A percentile compares a stretch with the other conserved stretches of the same genome.
These are phyloP conservation scores for Miichthys miiuy DNA, from an alignment of 2,797 vertebrate species.

Conservation along the genomic window DNA sequence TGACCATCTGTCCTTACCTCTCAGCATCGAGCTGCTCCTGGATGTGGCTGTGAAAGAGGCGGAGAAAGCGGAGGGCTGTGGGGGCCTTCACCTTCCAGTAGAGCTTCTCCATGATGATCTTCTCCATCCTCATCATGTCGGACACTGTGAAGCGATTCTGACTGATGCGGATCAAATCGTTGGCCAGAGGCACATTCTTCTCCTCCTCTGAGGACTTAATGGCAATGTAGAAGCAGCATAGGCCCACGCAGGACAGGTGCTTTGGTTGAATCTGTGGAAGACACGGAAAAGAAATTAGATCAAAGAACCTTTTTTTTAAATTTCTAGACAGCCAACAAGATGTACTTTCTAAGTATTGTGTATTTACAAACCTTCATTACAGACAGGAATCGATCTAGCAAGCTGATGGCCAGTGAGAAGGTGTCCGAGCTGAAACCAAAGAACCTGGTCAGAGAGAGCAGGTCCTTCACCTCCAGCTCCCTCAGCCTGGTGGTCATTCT, in stretches of 20 bases:
- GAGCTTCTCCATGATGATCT: constrained; percentile 95
- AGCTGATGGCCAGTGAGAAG: constrained; percentile 92
- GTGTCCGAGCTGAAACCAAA: constrained; percentile 94
- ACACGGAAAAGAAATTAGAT: background rate
- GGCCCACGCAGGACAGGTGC: constrained; percentile 94
- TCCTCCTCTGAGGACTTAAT: constrained; percentile 93
- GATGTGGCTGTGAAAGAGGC: constrained; percentile 89
- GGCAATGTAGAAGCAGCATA: constrained; percentile 96
- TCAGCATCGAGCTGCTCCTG: constrained; percentile 88
- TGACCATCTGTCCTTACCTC: constrained; percentile 83
- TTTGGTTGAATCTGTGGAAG: constrained; percentile 92
- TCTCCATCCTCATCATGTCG: constrained; percentile 98
- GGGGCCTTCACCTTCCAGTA: constrained; percentile 93
- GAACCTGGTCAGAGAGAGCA: constrained; percentile 95
- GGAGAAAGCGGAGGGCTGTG: constrained; percentile 92
- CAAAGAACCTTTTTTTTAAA: background rate
- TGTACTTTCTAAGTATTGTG: background rate
- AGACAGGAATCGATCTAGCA: constrained; percentile 94
- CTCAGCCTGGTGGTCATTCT: constrained; percentile 92
- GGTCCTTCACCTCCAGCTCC: constrained; percentile 95
- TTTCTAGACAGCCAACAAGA: background rate
- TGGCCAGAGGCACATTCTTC: constrained; percentile 92
- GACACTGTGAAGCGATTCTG: constrained; percentile 96
- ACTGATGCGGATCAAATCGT: constrained; percentile 95
- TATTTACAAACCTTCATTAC: constrained; percentile 92